Evolutionary conservation across 2,113 vertebrate genomes (phyloP).

Genomic region (Centropus bengalensis): DNA sequence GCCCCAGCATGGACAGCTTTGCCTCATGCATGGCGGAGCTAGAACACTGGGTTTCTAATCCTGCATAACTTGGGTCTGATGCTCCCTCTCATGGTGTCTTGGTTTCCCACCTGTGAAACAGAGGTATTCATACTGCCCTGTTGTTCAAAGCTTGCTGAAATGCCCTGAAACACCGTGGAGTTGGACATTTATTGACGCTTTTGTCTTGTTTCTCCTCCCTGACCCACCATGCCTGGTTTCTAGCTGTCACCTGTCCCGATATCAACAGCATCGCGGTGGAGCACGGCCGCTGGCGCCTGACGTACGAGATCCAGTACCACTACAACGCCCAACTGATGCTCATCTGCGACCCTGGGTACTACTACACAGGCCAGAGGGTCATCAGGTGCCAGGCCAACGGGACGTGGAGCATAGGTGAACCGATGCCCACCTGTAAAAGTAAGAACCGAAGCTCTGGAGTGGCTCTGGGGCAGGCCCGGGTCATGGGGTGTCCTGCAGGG

Average conservation of each 20-base stretch:
- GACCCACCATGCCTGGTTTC: neutral
- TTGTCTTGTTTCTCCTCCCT: neutral
- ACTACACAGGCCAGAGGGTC: conserved; percentile 91
- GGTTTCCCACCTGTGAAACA: neutral
- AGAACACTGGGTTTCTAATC: neutral
- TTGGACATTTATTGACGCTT: neutral
- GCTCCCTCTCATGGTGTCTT: neutral
- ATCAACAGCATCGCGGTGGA: conserved; percentile 88
- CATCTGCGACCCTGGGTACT: conserved; percentile 95
- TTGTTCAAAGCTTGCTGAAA: neutral
- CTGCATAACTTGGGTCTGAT: neutral
- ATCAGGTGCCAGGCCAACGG: conserved; percentile 91
- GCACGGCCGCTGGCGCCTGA: conserved; percentile 94
- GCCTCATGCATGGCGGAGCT: neutral
- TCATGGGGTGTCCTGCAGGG: fast-evolving
- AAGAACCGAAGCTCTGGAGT: conserved; percentile 57
- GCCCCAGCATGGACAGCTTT: neutral
- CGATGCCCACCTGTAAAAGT: conserved; percentile 90
- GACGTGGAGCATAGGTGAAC: conserved; percentile 90
- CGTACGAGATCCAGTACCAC: conserved; percentile 91
- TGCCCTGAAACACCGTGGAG: neutral
- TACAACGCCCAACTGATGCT: conserved; percentile 95
- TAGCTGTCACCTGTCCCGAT: conserved; percentile 92
- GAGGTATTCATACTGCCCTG: neutral
- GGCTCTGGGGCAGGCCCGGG: fast-evolving